phyloP scores from a whole-genome alignment of 2,113 vertebrate genomes.

The Clarias magur region DNA sequence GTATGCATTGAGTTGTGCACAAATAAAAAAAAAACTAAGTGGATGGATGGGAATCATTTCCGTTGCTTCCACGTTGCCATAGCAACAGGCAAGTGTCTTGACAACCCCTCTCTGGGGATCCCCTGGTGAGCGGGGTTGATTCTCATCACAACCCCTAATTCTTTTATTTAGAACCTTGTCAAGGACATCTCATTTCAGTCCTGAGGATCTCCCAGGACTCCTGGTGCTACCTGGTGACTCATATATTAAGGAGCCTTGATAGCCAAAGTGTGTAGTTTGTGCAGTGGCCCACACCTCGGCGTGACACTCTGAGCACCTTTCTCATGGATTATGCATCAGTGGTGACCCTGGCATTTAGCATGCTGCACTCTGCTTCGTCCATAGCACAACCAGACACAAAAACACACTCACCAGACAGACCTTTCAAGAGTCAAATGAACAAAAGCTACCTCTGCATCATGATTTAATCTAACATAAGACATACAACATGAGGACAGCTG shows the following conservation, averaged over 20 bases:
- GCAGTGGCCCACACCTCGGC: not conserved
- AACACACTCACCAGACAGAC: slow-evolving; percentile 11
- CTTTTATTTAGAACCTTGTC: slow-evolving; percentile 25
- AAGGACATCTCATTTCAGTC: slow-evolving; percentile 34
- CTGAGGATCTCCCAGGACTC: slow-evolving; percentile 21
- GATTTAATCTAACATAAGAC: slow-evolving; percentile 9
- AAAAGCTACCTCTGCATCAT: not conserved
- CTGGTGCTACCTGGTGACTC: not conserved
- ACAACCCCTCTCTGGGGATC: slow-evolving; percentile 52
- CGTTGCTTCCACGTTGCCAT: slow-evolving; percentile 56
- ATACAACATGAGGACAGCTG: not conserved
- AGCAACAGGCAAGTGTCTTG: slow-evolving; percentile 54
- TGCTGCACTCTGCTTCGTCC: not conserved
- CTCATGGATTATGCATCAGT: slow-evolving; percentile 43
- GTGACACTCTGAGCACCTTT: slow-evolving; percentile 33
- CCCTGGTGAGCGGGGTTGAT: slow-evolving; percentile 41
- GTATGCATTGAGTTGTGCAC: not conserved
- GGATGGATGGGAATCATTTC: slow-evolving; percentile 37
- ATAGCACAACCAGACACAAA: not conserved
- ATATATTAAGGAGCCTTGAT: slow-evolving; percentile 3
- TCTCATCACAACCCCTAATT: slow-evolving; percentile 30
- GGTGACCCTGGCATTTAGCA: slow-evolving; percentile 39
- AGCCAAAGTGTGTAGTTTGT: slow-evolving; percentile 20
- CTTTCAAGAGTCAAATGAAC: not conserved
- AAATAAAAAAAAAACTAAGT: not conserved